A percentile compares a stretch with the other conserved stretches of the same genome.
These are phyloP conservation scores for Perca flavescens DNA, from an alignment of 2,113 vertebrate genomes.

Conservation along the genomic window DNA sequence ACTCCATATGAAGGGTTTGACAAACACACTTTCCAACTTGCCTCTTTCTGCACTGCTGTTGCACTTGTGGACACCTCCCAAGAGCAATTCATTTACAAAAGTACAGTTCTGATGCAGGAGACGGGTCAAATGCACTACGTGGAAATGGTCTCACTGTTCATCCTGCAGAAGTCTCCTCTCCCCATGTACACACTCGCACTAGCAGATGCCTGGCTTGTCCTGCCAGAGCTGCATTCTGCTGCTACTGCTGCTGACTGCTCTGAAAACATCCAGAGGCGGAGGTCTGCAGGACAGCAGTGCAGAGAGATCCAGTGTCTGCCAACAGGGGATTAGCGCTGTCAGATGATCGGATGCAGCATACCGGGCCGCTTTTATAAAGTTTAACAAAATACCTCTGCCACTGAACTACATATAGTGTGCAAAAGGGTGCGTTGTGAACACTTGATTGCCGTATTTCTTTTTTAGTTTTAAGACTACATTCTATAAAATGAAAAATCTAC, in stretches of 20 bases:
- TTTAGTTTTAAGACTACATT: background rate
- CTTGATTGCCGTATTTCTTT: background rate
- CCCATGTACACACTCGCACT: background rate
- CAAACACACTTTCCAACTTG: background rate
- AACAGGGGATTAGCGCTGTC: constrained; percentile 52
- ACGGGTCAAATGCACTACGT: background rate
- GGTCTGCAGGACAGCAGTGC: constrained; percentile 43
- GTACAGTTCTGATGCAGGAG: background rate
- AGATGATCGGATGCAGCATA: constrained; percentile 50
- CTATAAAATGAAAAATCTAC: background rate
- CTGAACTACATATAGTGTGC: background rate
- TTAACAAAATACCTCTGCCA: constrained; percentile 31
- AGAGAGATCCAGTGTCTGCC: constrained; percentile 59
- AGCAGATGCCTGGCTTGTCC: background rate
- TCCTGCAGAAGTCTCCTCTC: background rate
- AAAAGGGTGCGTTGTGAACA: background rate
- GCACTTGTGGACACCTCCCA: background rate
- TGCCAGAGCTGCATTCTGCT: constrained; percentile 33
- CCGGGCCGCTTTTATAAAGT: constrained; percentile 17
- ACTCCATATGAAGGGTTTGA: background rate
- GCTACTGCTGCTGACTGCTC: constrained; percentile 51
- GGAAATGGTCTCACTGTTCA: background rate
- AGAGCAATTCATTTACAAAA: background rate
- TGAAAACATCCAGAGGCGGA: constrained; percentile 41
- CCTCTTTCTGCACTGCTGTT: background rate